phyloP scores from a whole-genome alignment of 2,113 vertebrate genomes.

The Pelobates fuscus region DNA sequence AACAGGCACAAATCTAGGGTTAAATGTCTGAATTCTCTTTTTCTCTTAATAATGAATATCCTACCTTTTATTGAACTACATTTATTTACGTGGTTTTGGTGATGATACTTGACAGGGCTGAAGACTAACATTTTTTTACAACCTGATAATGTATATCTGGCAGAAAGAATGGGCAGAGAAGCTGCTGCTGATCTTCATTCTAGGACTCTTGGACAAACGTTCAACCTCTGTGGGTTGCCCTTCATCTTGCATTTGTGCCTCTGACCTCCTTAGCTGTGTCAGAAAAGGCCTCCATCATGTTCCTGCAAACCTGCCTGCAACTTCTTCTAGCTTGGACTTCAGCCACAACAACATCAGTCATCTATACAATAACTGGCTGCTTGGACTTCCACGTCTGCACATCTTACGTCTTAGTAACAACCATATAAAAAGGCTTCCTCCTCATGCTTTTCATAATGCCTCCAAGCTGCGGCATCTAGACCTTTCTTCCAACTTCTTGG shows the following conservation, averaged over 20 bases:
- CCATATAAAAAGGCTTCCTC: slow-evolving; percentile 66
- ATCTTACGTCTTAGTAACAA: slow-evolving; percentile 83
- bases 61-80: no score
- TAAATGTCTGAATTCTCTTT: no score
- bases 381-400: slow-evolving; percentile 71
- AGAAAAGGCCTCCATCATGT: slow-evolving; percentile 67
- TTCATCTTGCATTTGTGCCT: slow-evolving; percentile 77
- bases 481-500: slow-evolving; percentile 87
- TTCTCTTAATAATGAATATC: no score
- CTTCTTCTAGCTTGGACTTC: slow-evolving; percentile 79
- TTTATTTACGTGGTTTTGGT: no score
- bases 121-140: neutral
- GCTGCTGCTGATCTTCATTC: slow-evolving; percentile 46
- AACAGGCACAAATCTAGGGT: no score
- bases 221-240: slow-evolving; percentile 60
- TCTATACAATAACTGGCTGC: slow-evolving; percentile 71
- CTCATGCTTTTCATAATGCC: slow-evolving; percentile 73
- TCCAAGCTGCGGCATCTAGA: slow-evolving; percentile 84
- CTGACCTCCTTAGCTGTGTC: slow-evolving; percentile 89
- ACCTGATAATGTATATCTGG: neutral
- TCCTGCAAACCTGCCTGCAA: slow-evolving; percentile 70
- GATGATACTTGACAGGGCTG: no score
- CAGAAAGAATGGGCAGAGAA: slow-evolving; percentile 22
- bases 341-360: slow-evolving; percentile 80
- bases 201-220: neutral